phyloP scores from a whole-genome alignment of 2,113 vertebrate genomes.

The Spea multiplicata region DNA sequence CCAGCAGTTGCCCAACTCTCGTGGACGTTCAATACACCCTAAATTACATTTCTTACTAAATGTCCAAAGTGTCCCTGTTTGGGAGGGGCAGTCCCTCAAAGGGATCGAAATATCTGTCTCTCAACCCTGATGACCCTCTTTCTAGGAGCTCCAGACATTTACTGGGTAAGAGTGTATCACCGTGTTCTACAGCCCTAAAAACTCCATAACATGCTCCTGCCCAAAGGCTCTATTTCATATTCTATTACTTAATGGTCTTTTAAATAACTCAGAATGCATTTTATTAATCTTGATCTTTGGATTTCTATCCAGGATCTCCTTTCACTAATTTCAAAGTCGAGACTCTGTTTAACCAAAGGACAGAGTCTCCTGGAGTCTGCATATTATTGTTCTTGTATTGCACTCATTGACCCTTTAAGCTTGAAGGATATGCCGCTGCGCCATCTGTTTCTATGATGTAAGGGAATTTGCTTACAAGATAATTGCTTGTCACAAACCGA shows the following conservation, averaged over 20 bases:
- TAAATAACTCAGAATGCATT: constrained; percentile 25
- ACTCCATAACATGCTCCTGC: too few relatives aligned
- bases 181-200: too few relatives aligned
- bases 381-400: constrained; percentile 14
- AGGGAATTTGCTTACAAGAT: constrained; percentile 1
- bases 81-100: too few relatives aligned
- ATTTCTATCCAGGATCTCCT: constrained; percentile 19
- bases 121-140: too few relatives aligned
- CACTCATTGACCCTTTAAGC: constrained; percentile 27
- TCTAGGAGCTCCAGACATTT: too few relatives aligned
- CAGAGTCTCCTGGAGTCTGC: constrained; percentile 16
- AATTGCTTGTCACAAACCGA: constrained; percentile 16
- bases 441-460: constrained; percentile 7
- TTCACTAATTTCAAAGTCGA: constrained; percentile 25
- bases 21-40: too few relatives aligned
- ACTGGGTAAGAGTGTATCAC: too few relatives aligned
- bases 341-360: constrained; percentile 14
- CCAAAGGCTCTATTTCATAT: too few relatives aligned
- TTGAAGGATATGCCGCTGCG: constrained; percentile 5
- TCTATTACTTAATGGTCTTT: neutral
- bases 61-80: too few relatives aligned
- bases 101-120: too few relatives aligned
- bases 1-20: neutral
- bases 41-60: too few relatives aligned
- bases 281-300: constrained; percentile 25